phyloP scores from a whole-genome alignment of 2,797 vertebrate genomes.

The Trachurus trachurus region DNA sequence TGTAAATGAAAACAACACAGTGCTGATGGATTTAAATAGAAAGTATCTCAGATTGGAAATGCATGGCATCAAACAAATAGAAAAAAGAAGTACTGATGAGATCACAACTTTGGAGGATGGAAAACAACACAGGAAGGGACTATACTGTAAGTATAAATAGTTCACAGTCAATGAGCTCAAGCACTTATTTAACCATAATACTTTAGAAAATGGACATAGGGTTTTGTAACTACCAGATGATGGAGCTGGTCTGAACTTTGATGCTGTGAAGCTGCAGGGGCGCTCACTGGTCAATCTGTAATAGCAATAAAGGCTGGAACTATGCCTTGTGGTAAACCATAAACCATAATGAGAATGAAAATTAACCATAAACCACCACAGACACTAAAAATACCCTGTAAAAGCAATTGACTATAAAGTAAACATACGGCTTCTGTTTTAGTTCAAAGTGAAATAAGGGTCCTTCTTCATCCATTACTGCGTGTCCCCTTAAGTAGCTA shows the following conservation, averaged over 20 bases:
- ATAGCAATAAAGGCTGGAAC: slow-evolving; percentile 33
- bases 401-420: slow-evolving; percentile 7
- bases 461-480: slow-evolving; percentile 9
- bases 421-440: background rate
- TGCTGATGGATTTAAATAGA: slow-evolving; percentile 32
- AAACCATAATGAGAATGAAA: slow-evolving; percentile 43
- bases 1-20: slow-evolving; percentile 6
- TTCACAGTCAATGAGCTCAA: background rate
- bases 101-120: background rate
- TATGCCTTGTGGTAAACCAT: slow-evolving; percentile 43
- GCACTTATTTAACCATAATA: slow-evolving; percentile 3
- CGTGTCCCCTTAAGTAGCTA: slow-evolving; percentile 32
- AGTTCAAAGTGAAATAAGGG: slow-evolving; percentile 27
- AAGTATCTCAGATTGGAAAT: slow-evolving; percentile 1
- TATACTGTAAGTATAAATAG: slow-evolving; percentile 19
- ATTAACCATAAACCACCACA: slow-evolving; percentile 35
- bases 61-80: slow-evolving; percentile 7
- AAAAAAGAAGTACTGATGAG: slow-evolving; percentile 21
- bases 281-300: slow-evolving; percentile 19
- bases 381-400: slow-evolving; percentile 13
- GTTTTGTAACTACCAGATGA: background rate
- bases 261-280: slow-evolving; percentile 19
- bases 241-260: background rate
- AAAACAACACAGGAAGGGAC: background rate
- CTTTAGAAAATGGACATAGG: background rate